phyloP scores from a whole-genome alignment of 2,888 invertebrate species.

The Ophonus ardosiacus region DNA sequence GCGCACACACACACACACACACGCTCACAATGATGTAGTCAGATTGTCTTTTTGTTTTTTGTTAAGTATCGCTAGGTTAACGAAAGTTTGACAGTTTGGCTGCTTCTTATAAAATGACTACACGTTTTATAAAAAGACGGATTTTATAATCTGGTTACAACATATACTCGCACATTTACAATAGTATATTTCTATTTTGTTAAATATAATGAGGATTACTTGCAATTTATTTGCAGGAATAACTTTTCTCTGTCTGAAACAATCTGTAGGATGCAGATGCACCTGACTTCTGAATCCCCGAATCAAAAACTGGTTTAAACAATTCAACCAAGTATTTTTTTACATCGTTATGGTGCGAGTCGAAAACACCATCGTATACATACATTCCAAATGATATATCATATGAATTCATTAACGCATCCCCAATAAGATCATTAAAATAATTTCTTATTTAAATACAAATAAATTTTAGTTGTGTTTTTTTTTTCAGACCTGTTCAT shows the following conservation, averaged over 20 bases:
- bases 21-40: no score
- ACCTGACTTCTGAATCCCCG: slow-evolving; percentile 1
- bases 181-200: no score
- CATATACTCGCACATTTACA: no score
- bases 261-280: slow-evolving; percentile 31
- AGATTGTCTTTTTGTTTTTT: no score
- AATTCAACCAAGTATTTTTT: slow-evolving; percentile 32
- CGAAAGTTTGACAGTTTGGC: no score
- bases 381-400: slow-evolving; percentile 43
- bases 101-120: no score
- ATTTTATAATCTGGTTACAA: no score
- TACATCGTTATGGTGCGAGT: slow-evolving; percentile 3
- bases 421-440: slow-evolving; percentile 4
- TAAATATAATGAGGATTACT: no score
- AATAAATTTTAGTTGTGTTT: slow-evolving; percentile 31
- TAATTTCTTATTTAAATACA: slow-evolving; percentile 51
- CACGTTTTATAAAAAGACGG: background rate
- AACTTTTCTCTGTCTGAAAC: background rate
- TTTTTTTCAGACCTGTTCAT: background rate
- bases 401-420: slow-evolving; percentile 25
- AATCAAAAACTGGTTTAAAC: slow-evolving; percentile 34
- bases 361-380: slow-evolving; percentile 23
- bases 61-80: no score
- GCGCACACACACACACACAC: no score
- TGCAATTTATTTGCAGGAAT: no score